phyloP scores from a whole-genome alignment of 2,888 invertebrate genomes.

The Tetheella fluctuosa region DNA sequence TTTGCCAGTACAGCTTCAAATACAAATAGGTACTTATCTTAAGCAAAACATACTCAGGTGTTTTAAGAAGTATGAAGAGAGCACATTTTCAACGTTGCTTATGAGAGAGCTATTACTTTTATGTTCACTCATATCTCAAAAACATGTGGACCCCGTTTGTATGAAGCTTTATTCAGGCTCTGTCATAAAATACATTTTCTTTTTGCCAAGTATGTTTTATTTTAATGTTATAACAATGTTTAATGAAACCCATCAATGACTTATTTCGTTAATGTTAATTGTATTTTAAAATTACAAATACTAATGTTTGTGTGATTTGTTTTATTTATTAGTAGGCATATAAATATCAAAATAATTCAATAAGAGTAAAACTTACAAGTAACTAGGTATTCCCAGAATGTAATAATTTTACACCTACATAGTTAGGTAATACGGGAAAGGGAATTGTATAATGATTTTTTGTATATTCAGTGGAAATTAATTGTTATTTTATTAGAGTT shows the following conservation, averaged over 20 bases:
- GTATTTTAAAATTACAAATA: neutral
- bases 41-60: slow-evolving; percentile 11
- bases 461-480: too few species aligned
- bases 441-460: too few species aligned
- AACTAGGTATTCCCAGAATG: too few species aligned
- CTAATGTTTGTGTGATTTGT: too few species aligned
- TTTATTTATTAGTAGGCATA: too few species aligned
- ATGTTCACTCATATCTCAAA: slow-evolving; percentile 12
- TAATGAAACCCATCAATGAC: neutral
- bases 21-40: neutral
- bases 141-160: slow-evolving; percentile 12
- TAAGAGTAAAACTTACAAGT: too few species aligned
- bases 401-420: too few species aligned
- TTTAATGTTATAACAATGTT: neutral
- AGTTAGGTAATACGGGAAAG: too few species aligned
- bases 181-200: slow-evolving; percentile 9
- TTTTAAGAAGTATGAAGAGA: neutral
- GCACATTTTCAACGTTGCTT: slow-evolving; percentile 9
- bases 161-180: slow-evolving; percentile 2
- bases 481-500: too few species aligned
- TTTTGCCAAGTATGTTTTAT: neutral
- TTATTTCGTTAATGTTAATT: neutral
- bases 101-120: slow-evolving; percentile 13
- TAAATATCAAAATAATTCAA: too few species aligned
- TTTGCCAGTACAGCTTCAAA: neutral